phyloP scores from a whole-genome alignment of 2,797 vertebrate genomes.

The Distichodus sexfasciatus region DNA sequence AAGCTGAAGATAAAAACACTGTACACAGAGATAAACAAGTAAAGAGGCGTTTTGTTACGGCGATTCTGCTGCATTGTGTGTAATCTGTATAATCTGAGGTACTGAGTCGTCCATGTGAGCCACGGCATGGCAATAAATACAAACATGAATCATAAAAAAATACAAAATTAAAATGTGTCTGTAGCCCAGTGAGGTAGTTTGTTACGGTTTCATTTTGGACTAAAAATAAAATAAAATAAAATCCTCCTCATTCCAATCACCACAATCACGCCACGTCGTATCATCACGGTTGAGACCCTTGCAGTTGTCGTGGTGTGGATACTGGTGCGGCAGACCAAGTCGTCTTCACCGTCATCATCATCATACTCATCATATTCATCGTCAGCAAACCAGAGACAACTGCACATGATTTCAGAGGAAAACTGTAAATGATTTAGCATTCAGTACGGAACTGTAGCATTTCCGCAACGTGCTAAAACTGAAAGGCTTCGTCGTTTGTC shows the following conservation, averaged over 20 bases:
- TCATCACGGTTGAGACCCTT: conserved; percentile 17
- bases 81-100: conserved; percentile 51
- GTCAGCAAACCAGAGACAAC: conserved; percentile 20
- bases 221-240: conserved; percentile 21
- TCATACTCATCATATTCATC: conserved; percentile 4
- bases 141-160: conserved; percentile 80
- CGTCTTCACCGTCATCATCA: not conserved
- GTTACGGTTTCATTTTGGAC: conserved; percentile 54
- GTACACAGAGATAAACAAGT: conserved; percentile 42
- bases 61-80: conserved; percentile 45
- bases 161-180: conserved; percentile 74
- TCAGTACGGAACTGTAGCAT: not conserved
- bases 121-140: conserved; percentile 83
- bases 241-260: conserved; percentile 34
- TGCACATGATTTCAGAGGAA: no score
- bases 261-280: conserved; percentile 20
- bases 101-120: conserved; percentile 65
- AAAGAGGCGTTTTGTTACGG: conserved; percentile 48
- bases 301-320: conserved; percentile 22
- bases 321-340: conserved; percentile 31
- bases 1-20: conserved; percentile 40
- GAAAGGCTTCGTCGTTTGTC: conserved; percentile 39
- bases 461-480: conserved; percentile 24
- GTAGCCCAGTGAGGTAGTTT: conserved; percentile 58
- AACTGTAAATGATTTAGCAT: conserved; percentile 16